Base-by-base conservation (phyloP, 2,797 vertebrate genomes). In the Poeciliopsis paucimaculata region DNA sequence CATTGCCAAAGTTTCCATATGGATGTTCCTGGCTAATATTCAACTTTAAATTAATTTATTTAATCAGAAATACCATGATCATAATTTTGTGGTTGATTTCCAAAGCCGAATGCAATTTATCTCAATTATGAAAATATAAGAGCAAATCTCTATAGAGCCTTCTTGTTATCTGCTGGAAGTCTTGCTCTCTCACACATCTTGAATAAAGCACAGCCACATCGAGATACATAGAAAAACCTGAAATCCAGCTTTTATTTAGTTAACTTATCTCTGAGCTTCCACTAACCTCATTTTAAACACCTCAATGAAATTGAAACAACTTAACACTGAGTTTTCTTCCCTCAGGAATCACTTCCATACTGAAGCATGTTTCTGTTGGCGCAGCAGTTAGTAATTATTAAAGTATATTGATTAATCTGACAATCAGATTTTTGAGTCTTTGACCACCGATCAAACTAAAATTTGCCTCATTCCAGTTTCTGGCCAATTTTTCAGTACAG, bases 41-140 rank as follows among this genome's bases (percentile, higher is more conserved):
- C 55, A 60, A 66, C 46, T 34, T 66, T 55, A 75, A 82, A 80
- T 51, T 18, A 13, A 77, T 12, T 73, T 72, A 64, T 73, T 55
- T 77, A 9, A 10, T 57, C 39, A 31, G 2, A 15, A 26, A 60
- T 60, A 26, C n/a, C n/a, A 28, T 60, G 13, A 31, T 60, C 4
- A 57, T n/a, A 57, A 15, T 60, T 60, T 60, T 31, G 28, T 60
- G n/a, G 13, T 5, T 31, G 26, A 13, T 31, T 31, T 60, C 28
- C 28, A 31, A 31, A 31, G 12, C 57, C n/a, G 12, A 60, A 4
- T 57, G 53, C 26, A 57, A 13, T 12, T 57, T 13, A n/a, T 57
- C 55, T 57, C 4, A 60, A 57, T 18, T 28, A 55, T n/a, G 53
- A n/a, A n/a, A 57, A 57, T 31, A 31, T 60, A 7, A 60, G 5